Evolutionary conservation across 2,888 invertebrate genomes (phyloP).

Genomic region (Sinopyrophorus schimmeli): DNA sequence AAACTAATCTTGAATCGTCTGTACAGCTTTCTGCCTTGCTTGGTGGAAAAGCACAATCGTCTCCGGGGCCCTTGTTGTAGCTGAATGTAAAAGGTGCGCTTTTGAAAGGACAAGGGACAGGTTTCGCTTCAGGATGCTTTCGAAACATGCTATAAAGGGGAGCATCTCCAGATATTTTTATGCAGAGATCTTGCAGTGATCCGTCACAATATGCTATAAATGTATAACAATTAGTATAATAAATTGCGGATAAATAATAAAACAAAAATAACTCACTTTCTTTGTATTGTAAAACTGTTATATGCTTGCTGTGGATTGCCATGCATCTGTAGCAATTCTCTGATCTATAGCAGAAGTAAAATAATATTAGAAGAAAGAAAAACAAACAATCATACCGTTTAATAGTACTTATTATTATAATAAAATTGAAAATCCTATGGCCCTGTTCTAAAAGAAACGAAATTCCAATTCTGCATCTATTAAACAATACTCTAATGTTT

Average conservation of each 20-base stretch:
- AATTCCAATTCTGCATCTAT: no score
- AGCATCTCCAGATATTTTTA: conserved; percentile 71
- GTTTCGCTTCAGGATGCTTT: conserved; percentile 68
- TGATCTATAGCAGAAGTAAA: conserved; percentile 59
- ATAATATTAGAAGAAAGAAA: neutral
- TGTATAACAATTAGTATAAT: neutral
- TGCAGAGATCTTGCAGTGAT: conserved; percentile 66
- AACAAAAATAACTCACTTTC: conserved; percentile 68
- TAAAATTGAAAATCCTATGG: no score
- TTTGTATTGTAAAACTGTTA: conserved; percentile 79
- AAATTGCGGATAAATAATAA: neutral
- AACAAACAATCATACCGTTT: no score
- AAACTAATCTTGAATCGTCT: conserved; percentile 75
- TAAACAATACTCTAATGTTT: neutral
- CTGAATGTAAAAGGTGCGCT: conserved; percentile 81
- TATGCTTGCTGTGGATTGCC: conserved; percentile 76
- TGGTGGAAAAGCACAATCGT: conserved; percentile 74
- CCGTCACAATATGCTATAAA: conserved; percentile 65
- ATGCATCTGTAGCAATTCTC: conserved; percentile 74
- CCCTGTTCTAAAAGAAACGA: no score
- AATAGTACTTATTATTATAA: no score
- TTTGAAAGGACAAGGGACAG: conserved; percentile 74
- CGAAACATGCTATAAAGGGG: conserved; percentile 75
- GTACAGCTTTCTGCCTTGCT: conserved; percentile 84
- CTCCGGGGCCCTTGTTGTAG: conserved; percentile 73